These are phyloP conservation scores for Hypercompe scribonia DNA, from an alignment of 2,888 invertebrate genomes.

Conservation along the genomic window DNA sequence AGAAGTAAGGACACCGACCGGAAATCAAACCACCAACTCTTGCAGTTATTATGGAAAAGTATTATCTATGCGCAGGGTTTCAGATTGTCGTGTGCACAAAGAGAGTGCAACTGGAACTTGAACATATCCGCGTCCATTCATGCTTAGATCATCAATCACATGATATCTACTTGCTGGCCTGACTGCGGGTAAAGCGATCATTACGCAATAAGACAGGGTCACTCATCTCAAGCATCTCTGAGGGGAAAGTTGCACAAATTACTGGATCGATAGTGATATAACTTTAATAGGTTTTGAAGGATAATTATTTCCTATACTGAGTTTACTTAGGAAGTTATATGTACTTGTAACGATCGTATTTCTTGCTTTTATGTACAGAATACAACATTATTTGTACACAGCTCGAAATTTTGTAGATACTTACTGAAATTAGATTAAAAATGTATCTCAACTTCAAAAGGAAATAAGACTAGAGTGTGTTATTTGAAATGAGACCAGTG, in stretches of 20 bases:
- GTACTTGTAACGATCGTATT: neutral
- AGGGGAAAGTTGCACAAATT: conserved; percentile 33
- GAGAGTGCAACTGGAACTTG: conserved; percentile 20
- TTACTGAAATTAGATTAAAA: too few relatives aligned
- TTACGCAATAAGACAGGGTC: conserved; percentile 39
- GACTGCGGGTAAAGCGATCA: conserved; percentile 42
- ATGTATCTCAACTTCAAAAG: too few relatives aligned
- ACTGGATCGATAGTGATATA: conserved; percentile 27
- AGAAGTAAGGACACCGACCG: too few relatives aligned
- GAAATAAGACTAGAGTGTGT: too few relatives aligned
- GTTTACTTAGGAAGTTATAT: neutral
- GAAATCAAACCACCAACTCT: neutral
- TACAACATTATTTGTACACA: too few relatives aligned
- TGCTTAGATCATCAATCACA: conserved; percentile 44
- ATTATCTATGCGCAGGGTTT: neutral
- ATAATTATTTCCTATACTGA: neutral
- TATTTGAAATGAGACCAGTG: too few relatives aligned
- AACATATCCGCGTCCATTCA: conserved; percentile 23
- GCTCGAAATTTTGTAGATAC: too few relatives aligned
- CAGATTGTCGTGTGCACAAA: conserved; percentile 7
- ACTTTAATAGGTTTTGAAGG: conserved; percentile 17
- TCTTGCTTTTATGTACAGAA: neutral
- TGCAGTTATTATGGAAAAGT: neutral
- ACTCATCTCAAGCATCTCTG: conserved; percentile 30
- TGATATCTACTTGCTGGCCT: conserved; percentile 35